Conservation (phyloP, 2,797 vertebrate species). For the Gobionotothen gibberifrons region DNA sequence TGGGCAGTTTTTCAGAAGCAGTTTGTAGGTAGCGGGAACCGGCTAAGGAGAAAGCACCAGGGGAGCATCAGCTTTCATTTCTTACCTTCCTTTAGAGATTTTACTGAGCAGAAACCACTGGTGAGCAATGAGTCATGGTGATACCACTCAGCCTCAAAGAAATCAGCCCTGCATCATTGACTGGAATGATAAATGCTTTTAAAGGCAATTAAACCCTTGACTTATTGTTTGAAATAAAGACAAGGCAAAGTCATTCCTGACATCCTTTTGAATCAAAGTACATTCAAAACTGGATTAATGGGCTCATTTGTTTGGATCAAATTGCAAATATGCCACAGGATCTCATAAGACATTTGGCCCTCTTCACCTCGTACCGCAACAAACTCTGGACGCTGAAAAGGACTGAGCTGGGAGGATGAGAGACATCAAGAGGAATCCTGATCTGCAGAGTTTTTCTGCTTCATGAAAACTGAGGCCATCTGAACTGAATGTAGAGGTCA, state of each 20-base stretch:
- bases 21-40: conserved; percentile 64
- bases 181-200: conserved; percentile 24
- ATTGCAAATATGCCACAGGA: conserved; percentile 13
- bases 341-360: conserved; percentile 19
- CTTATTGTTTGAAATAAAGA: conserved; percentile 41
- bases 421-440: conserved; percentile 35
- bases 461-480: conserved; percentile 50
- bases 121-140: conserved; percentile 42
- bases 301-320: conserved; percentile 38
- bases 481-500: conserved; percentile 60
- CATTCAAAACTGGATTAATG: conserved; percentile 28
- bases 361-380: conserved; percentile 13
- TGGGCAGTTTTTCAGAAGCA: conserved; percentile 70
- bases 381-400: conserved; percentile 21
- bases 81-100: conserved; percentile 41
- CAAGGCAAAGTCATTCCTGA: conserved; percentile 22
- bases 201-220: conserved; percentile 52
- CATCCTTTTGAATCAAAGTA: conserved; percentile 29
- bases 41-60: conserved; percentile 42
- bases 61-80: conserved; percentile 42
- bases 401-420: conserved; percentile 41
- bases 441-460: conserved; percentile 50
- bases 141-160: conserved; percentile 39
- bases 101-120: conserved; percentile 34
- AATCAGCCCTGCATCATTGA: conserved; percentile 41